Percentiles rank a stretch among this genome's conserved stretches.
These are phyloP conservation scores for Acrocephalus arundinaceus DNA, from an alignment of 2,113 vertebrate genomes.

Conservation along the genomic window DNA sequence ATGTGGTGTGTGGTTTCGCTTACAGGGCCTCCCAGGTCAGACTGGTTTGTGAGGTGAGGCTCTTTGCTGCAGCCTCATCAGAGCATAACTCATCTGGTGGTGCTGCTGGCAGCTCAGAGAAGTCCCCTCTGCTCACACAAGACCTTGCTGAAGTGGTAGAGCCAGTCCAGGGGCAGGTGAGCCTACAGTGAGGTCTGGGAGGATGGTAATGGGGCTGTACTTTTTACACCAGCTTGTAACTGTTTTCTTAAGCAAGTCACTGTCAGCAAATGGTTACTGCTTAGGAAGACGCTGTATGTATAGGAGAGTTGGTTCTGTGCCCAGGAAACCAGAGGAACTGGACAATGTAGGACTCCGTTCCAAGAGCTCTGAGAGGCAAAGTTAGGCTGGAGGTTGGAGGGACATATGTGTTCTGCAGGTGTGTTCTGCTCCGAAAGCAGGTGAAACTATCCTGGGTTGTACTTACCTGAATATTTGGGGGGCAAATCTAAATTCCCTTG, in stretches of 20 bases:
- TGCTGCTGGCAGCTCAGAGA: background rate
- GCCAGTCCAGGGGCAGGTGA: background rate
- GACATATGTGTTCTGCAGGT: background rate
- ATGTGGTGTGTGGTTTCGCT: background rate
- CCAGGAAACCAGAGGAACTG: background rate
- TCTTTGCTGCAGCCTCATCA: background rate
- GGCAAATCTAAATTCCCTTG: background rate
- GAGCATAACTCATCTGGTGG: background rate
- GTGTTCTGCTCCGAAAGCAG: accelerated
- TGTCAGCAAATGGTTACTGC: background rate
- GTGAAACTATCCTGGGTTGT: background rate
- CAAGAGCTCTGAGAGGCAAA: background rate
- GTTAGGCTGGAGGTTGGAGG: background rate
- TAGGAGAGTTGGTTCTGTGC: background rate
- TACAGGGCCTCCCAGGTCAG: background rate
- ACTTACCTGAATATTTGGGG: background rate
- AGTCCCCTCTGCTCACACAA: background rate
- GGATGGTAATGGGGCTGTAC: accelerated
- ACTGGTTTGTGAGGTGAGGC: background rate
- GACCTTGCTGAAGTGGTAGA: background rate
- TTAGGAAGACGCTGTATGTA: background rate
- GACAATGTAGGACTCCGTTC: background rate
- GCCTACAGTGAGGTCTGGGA: background rate
- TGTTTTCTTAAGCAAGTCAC: background rate
- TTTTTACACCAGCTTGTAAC: background rate